Conservation (phyloP, 1,140 invertebrate species). For the Drosophila tropicalis region DNA sequence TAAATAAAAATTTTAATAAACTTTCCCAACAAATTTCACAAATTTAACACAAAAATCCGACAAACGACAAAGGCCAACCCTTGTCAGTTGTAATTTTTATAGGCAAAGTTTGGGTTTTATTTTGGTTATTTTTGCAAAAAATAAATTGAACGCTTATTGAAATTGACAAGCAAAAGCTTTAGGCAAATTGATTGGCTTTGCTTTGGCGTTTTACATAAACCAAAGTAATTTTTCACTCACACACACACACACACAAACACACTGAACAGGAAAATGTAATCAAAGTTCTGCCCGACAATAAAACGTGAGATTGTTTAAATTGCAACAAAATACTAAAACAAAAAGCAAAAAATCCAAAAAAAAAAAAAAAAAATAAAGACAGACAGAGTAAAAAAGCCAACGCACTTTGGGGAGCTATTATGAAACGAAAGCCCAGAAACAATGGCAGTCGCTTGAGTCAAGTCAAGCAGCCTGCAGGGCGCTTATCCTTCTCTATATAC, state of each 20-base stretch:
- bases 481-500: background rate
- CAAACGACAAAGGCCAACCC: background rate
- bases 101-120: background rate
- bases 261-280: conserved; percentile 37
- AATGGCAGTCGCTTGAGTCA: conserved; percentile 26
- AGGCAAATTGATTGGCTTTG: conserved; percentile 62
- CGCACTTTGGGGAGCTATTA: conserved; percentile 34
- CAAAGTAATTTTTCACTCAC: background rate
- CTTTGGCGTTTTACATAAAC: conserved; percentile 13
- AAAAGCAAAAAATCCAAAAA: background rate
- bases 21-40: background rate
- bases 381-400: conserved; percentile 28
- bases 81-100: background rate
- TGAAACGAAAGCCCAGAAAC: conserved; percentile 23
- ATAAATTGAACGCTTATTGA: conserved; percentile 41
- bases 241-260: conserved; percentile 7
- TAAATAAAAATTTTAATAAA: background rate
- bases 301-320: conserved; percentile 13
- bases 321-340: conserved; percentile 14
- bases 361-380: background rate
- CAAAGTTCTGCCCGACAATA: conserved; percentile 34
- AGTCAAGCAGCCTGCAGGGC: conserved; percentile 29
- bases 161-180: conserved; percentile 58
- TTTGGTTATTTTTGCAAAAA: conserved; percentile 32
- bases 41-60: background rate